Base-by-base conservation (phyloP, 2,797 vertebrate genomes). In the Acrossocheilus wenchowensis region DNA sequence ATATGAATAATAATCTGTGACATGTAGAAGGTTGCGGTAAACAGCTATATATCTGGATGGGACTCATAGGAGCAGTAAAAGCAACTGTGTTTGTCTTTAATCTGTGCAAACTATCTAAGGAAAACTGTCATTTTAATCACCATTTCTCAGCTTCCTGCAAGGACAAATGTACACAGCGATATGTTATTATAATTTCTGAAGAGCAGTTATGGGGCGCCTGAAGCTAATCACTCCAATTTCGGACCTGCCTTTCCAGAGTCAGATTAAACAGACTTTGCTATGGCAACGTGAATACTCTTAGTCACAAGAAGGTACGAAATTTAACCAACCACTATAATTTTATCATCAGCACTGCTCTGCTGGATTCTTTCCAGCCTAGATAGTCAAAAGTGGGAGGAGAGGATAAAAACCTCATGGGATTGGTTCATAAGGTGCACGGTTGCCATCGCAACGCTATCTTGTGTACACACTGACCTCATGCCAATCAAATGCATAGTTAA, bases 251-350 rank as follows among this genome's bases (percentile, higher is more conserved):
- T 45, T 57, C 82, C 85, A 87, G 81, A 83, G 75, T 88, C 43
- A 83, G 50, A 85, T 86, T 87, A 89, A 83, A 72, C 72, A 84
- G 71, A 41, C 45, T 85, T 90, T 87, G 72, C 91, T 86, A 90
- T 90, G 84, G 85, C 85, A 91, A 87, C 90, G 14, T 6, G n/a
- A 79, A 83, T 82, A 82, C 80, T 86, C 36, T 30, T 72, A 57
- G 48, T 39, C 75, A 86, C 50, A 85, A 83, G 52, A 84, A 88
- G 57, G 34, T 77, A 88, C 43, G 9, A 85, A 78, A 88, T 85
- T 78, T 79, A 83, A 86, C 85, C 74, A 90, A 81, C 88, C 84
- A 89, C 83, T 86, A 73, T 84, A 89, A 89, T 89, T 91, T 88
- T 78, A 85, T 88, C 85, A 88, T 87, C 79, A 88, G 85, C 85